These are phyloP conservation scores for Trissolcus basalis DNA, from an alignment of 1,140 invertebrate species.

Conservation along the genomic window DNA sequence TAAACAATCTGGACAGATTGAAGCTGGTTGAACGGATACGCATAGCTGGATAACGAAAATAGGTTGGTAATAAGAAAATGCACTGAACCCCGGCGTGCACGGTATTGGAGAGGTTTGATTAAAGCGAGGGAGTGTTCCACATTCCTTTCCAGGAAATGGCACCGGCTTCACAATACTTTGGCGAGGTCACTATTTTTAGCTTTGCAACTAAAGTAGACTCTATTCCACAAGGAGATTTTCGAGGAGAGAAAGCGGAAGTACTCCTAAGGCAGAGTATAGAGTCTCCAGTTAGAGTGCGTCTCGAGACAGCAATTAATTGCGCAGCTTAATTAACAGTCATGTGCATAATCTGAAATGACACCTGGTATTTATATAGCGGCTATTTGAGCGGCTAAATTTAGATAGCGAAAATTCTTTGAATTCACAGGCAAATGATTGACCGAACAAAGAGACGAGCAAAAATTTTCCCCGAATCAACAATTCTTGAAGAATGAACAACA, in stretches of 20 bases:
- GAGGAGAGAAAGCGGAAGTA: slow-evolving; percentile 43
- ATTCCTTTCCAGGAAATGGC: slow-evolving; percentile 51
- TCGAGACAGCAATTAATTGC: slow-evolving; percentile 44
- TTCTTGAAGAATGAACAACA: too few species aligned
- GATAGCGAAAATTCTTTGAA: neutral
- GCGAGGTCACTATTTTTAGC: slow-evolving; percentile 52
- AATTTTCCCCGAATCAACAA: too few species aligned
- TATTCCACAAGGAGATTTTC: slow-evolving; percentile 29
- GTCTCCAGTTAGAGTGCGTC: slow-evolving; percentile 13
- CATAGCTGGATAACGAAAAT: slow-evolving; percentile 30
- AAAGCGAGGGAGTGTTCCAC: slow-evolving; percentile 46
- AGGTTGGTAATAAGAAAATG: slow-evolving; percentile 29
- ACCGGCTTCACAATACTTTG: slow-evolving; percentile 22
- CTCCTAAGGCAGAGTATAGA: slow-evolving; percentile 21
- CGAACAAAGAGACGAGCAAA: too few species aligned
- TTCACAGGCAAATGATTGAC: too few species aligned
- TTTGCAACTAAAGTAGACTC: slow-evolving; percentile 35
- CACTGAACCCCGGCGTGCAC: slow-evolving; percentile 11
- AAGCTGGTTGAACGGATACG: too few species aligned
- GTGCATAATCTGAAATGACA: slow-evolving; percentile 16
- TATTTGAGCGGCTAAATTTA: neutral
- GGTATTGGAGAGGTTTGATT: slow-evolving; percentile 24
- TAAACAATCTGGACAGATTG: too few species aligned
- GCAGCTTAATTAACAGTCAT: slow-evolving; percentile 40
- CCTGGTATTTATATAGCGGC: neutral